Evolutionary conservation across 2,888 invertebrate genomes (phyloP).

Genomic region (Orchesella flavescens): DNA sequence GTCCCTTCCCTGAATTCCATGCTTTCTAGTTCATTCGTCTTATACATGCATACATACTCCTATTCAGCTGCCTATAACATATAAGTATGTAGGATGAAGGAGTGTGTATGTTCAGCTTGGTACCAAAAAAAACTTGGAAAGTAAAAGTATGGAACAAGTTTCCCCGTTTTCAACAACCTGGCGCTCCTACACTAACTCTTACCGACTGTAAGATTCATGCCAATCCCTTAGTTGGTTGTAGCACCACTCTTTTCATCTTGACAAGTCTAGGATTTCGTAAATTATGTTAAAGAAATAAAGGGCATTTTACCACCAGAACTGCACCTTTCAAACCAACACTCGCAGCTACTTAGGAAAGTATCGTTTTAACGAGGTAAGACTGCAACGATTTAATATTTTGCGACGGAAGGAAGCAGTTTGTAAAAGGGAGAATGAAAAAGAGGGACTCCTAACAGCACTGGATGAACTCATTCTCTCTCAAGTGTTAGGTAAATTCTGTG

Average conservation of each 20-base stretch:
- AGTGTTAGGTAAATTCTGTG: too few species aligned
- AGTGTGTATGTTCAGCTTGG: not conserved
- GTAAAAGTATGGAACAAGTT: slow-evolving; percentile 4
- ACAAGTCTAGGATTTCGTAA: slow-evolving; percentile 25
- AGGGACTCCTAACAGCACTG: too few species aligned
- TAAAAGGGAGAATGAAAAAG: not conserved
- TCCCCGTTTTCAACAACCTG: slow-evolving; percentile 4
- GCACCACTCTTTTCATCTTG: not conserved
- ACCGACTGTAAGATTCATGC: too few species aligned
- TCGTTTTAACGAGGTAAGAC: slow-evolving; percentile 16
- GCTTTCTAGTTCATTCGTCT: not conserved
- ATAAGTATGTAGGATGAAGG: too few species aligned
- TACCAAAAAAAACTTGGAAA: not conserved
- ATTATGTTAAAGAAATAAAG: not conserved
- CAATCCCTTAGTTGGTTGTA: too few species aligned
- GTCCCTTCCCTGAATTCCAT: not conserved
- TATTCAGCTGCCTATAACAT: too few species aligned
- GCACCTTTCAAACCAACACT: too few species aligned
- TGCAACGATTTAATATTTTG: not conserved
- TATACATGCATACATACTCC: not conserved
- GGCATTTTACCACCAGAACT: too few species aligned
- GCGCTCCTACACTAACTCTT: not conserved
- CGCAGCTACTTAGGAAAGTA: too few species aligned
- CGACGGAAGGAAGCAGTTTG: not conserved
- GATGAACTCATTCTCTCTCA: too few species aligned